Evolutionary conservation across 2,888 invertebrate species (phyloP), one percentile per base, ranked within the genome.

Genomic region (Eilema depressum): DNA sequence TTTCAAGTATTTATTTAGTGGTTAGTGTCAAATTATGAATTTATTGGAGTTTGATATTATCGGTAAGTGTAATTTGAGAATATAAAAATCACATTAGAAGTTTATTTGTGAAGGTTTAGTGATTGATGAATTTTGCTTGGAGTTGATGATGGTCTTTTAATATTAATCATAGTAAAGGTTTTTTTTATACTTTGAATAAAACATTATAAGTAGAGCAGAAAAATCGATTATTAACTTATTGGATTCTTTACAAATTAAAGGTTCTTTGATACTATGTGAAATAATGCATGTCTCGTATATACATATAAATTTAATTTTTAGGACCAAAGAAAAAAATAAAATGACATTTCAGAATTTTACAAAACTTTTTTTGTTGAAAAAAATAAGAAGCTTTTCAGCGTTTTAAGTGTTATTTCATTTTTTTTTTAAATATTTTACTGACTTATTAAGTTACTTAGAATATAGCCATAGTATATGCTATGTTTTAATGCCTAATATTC

Each of bases 21-120:
- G 71, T 70, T 75, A 76, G 81, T 84, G 78, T 80, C 71, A 66
- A 83, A 81, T 80, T 80, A 89, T 89, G 89, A 85, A 82, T 82
- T 75, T 74, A 81, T 83, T 79, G 81, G 85, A 82, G 84, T 77
- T 80, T 70, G 61, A 74, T 79, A 57, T 75, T 73, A 71, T 83
- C 74, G 86, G 88, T 88, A 78, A 88, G 88, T 85, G 83, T 71
- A 56, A 33, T 69, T 71, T 74, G 75, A 71, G 56, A 75, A 65
- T 68, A 72, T 75, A 75, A 62, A 63, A 73, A 63, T 8, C 30
- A 60, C 14, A 60, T 76, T 64, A 66, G 23, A 63, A 67, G 10
- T 63, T 65, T 56, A 23, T 30, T 7, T 33, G 23, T 23, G 3
- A 56, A 57, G 25, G n/a, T 56, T 7, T n/a, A 61, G 57, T 59